Evolutionary conservation across 2,113 vertebrate species (phyloP), one percentile per base, ranked within the genome.

Genomic region (Plecotus auritus): DNA sequence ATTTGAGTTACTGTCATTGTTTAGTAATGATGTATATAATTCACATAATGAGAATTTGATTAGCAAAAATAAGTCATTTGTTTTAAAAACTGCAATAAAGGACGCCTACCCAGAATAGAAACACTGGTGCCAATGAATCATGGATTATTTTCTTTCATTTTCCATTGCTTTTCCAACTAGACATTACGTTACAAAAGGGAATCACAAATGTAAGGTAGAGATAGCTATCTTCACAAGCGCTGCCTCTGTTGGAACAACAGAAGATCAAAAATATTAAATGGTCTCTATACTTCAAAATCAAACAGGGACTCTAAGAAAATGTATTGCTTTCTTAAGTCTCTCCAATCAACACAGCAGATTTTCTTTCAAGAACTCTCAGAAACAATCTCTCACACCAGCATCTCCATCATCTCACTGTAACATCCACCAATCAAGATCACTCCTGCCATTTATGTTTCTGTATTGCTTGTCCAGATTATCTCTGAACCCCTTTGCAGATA

Each of bases 11-110:
- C 70, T 73, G 23, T 83, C 76, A 90, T 64, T 54, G 10, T 54
- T 77, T 78, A n/a, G 28, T 78, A 73, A 73, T 61, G 76, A 84
- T 86, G 28, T 45, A 51, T 51, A 26, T 88, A 54, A 93, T 69
- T 93, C 56, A 80, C n/a, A 74, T 26, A 74, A 66, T 59, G 23
- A 69, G 49, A 81, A 61, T 70, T n/a, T 17, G 8, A 81, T 81
- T 81, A 76, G 14, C n/a, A n/a, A 85, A 91, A 85, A 51, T 35
- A 80, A 76, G 3, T 59, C 28, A 1, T 37, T 87, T 78, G 42
- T 74, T 91, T 80, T 18, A 45, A 77, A 93, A 42, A 45, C 37
- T 80, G 14, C 47, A 51, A 51, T 73, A 61, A 74, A 88, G 14
- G 16, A 88, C 47, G 7, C 7, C n/a, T 72, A 80, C 10, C 13